phyloP scores from a whole-genome alignment of 1,140 invertebrate species.

The Rhizoglyphus robini region DNA sequence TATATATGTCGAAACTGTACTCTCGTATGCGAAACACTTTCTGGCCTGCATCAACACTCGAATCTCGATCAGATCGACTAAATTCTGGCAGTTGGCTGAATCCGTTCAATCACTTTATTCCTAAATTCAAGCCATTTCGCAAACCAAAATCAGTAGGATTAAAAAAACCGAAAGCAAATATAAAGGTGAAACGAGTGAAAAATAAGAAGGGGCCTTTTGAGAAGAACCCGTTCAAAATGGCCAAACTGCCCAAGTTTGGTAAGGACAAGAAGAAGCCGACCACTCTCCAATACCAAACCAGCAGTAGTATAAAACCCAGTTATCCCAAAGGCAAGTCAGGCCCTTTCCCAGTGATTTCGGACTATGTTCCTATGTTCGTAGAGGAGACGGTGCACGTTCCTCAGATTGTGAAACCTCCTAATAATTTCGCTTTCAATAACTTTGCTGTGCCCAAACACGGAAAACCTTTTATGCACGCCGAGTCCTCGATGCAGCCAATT shows the following conservation, averaged over 20 bases:
- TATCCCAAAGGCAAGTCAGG: not conserved
- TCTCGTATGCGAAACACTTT: not conserved
- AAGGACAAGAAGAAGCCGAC: not conserved
- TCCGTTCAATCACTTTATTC: slow-evolving; percentile 7
- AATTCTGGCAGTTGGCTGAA: not conserved
- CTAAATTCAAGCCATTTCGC: not conserved
- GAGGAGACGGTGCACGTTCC: slow-evolving; percentile 6
- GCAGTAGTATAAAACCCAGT: not conserved
- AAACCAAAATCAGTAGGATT: not conserved
- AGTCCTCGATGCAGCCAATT: not conserved
- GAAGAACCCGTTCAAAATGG: not conserved
- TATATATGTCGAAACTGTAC: not conserved
- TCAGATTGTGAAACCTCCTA: not conserved
- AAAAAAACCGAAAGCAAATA: not conserved
- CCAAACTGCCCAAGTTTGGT: not conserved
- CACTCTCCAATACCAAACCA: not conserved
- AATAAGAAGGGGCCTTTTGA: not conserved
- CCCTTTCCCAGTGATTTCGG: not conserved
- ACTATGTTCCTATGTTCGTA: not conserved
- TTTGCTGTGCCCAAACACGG: not conserved
- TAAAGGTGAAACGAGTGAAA: not conserved
- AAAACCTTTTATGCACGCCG: too few relatives aligned
- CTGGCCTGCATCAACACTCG: not conserved
- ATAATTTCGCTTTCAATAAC: not conserved
- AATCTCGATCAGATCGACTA: not conserved